Evolutionary conservation across 2,888 invertebrate genomes (phyloP).

Genomic region (Timandra comae): DNA sequence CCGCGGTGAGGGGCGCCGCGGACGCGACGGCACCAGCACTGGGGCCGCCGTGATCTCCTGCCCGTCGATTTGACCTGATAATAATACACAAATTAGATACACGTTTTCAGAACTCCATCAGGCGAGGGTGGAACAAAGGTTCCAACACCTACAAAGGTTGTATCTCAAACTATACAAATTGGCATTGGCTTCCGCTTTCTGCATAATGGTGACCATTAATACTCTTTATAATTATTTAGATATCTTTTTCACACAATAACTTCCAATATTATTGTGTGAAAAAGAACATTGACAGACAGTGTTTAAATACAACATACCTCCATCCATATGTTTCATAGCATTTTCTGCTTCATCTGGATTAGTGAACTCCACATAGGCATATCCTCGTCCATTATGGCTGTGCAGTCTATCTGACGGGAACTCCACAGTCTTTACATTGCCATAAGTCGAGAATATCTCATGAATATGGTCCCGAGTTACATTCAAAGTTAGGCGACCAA

Average conservation of each 20-base stretch:
- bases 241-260: too few species aligned
- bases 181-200: too few species aligned
- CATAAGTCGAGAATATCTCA: slow-evolving; percentile 94
- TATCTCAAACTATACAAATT: too few species aligned
- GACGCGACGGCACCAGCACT: slow-evolving; percentile 86
- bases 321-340: slow-evolving; percentile 99
- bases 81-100: too few species aligned
- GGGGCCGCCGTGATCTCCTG: slow-evolving; percentile 97
- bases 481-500: slow-evolving; percentile 94
- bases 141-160: too few species aligned
- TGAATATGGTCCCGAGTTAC: slow-evolving; percentile 92
- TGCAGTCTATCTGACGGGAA: slow-evolving; percentile 93
- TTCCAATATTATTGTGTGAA: too few species aligned
- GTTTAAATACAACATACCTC: slow-evolving; percentile 80
- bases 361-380: slow-evolving; percentile 96
- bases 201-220: too few species aligned
- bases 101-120: too few species aligned
- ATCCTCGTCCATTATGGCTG: slow-evolving; percentile 91
- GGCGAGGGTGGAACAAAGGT: too few species aligned
- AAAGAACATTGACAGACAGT: too few species aligned
- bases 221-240: too few species aligned
- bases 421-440: slow-evolving; percentile 91
- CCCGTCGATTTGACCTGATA: slow-evolving; percentile 96
- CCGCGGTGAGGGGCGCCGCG: slow-evolving; percentile 77
- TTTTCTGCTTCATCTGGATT: slow-evolving; percentile 97